Percentiles rank a stretch among this genome's conserved stretches.
Evolutionary conservation across 2,797 vertebrate genomes (phyloP).

Genomic region (Scarus forsteni): DNA sequence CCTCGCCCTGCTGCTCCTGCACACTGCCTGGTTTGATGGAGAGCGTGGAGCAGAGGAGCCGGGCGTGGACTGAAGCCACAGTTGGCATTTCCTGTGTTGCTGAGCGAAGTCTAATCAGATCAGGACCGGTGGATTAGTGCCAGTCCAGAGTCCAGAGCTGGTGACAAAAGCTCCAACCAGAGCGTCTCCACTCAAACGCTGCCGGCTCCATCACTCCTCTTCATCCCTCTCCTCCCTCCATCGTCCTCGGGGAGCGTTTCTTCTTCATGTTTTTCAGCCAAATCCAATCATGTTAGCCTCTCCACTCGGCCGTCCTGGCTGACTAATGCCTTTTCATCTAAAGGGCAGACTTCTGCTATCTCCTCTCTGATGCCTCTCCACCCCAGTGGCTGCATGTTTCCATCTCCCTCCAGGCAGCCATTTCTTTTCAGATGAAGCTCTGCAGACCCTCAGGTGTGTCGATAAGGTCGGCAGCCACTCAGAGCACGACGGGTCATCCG

Average conservation of each 20-base stretch:
- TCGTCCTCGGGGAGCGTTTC: conserved; percentile 31
- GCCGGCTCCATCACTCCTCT: conserved; percentile 2
- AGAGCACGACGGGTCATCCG: conserved; percentile 16
- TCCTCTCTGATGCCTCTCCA: conserved; percentile 32
- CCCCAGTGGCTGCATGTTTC: not conserved
- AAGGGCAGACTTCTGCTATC: conserved; percentile 56
- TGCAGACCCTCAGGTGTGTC: conserved; percentile 26
- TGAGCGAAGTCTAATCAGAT: conserved; percentile 47
- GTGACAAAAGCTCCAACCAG: conserved; percentile 13
- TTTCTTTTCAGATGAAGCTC: conserved; percentile 51
- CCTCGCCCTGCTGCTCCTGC: not conserved
- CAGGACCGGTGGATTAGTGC: conserved; percentile 44
- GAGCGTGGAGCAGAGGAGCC: conserved; percentile 4
- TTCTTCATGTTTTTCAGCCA: conserved; percentile 36
- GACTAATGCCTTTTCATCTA: conserved; percentile 65
- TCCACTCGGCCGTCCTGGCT: conserved; percentile 38
- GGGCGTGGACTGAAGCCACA: not conserved
- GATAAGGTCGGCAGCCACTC: conserved; percentile 52
- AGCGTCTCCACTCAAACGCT: conserved; percentile 12
- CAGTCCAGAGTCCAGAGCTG: conserved; percentile 26
- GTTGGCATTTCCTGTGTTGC: conserved; percentile 14
- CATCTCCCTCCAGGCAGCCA: conserved; percentile 29
- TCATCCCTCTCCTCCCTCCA: conserved; percentile 9
- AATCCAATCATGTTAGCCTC: conserved; percentile 58
- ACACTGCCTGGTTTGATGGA: not conserved